Conservation (phyloP, 2,888 invertebrate genomes). For the Microdon myrmicae region DNA sequence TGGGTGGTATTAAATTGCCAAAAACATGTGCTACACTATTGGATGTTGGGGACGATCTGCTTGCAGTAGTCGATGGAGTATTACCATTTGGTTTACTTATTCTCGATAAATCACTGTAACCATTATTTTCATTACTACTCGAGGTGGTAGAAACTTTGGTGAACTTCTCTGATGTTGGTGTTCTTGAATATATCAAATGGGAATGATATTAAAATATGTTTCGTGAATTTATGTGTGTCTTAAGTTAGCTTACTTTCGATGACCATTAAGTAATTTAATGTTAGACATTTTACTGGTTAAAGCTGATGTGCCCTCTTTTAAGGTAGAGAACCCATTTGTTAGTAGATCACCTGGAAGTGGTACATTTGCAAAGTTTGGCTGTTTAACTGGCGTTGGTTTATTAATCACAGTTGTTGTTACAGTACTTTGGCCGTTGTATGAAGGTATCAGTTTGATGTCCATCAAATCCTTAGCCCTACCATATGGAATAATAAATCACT, state of each 20-base stretch:
- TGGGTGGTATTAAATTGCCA: constrained; percentile 65
- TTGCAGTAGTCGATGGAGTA: constrained; percentile 34
- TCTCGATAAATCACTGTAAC: constrained; percentile 8
- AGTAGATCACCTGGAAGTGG: constrained; percentile 11
- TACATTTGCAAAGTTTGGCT: constrained; percentile 62
- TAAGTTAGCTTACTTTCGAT: constrained; percentile 52
- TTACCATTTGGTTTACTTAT: constrained; percentile 14
- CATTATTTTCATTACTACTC: constrained; percentile 24
- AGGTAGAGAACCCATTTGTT: constrained; percentile 19
- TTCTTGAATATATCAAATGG: constrained; percentile 49
- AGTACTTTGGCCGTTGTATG: constrained; percentile 68
- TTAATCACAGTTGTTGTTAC: constrained; percentile 64
- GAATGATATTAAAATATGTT: constrained; percentile 3
- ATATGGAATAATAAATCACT: constrained; percentile 5
- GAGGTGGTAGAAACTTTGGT: constrained; percentile 54
- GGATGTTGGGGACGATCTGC: constrained; percentile 53
- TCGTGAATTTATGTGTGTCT: too few relatives aligned
- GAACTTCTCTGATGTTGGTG: constrained; percentile 54
- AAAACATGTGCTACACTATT: constrained; percentile 62
- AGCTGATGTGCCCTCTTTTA: constrained; percentile 55
- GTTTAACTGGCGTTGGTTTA: constrained; percentile 65
- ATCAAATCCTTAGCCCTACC: constrained; percentile 72
- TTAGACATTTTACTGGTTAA: constrained; percentile 61
- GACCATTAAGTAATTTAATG: constrained; percentile 61
- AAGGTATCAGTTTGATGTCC: constrained; percentile 80